These are phyloP conservation scores for Chorisops tibialis DNA, from an alignment of 2,888 invertebrate genomes.

Conservation along the genomic window DNA sequence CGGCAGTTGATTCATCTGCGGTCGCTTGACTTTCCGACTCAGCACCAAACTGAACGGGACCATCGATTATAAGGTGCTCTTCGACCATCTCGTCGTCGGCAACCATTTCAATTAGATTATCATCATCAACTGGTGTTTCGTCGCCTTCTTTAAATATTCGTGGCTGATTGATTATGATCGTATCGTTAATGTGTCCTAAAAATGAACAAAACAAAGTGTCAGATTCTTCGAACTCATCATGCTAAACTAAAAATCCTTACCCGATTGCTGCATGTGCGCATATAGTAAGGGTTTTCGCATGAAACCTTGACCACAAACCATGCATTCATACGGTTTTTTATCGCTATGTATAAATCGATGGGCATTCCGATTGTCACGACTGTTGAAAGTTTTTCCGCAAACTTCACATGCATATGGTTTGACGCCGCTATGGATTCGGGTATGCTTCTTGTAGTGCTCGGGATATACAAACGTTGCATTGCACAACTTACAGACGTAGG, in stretches of 20 bases:
- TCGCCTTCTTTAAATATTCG: conserved; percentile 61
- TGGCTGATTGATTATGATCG: conserved; percentile 80
- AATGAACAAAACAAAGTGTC: conserved; percentile 12
- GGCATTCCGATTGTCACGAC: conserved; percentile 79
- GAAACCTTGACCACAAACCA: conserved; percentile 75
- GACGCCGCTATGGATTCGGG: conserved; percentile 73
- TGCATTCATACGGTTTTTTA: conserved; percentile 82
- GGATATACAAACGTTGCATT: conserved; percentile 78
- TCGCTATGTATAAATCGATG: conserved; percentile 82
- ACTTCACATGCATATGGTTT: conserved; percentile 75
- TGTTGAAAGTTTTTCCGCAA: conserved; percentile 82
- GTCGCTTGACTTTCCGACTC: not conserved
- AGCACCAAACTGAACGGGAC: conserved; percentile 1
- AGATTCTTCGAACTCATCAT: not conserved
- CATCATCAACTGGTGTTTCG: conserved; percentile 41
- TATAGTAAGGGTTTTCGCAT: conserved; percentile 78
- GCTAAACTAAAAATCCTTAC: conserved; percentile 43
- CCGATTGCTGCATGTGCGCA: conserved; percentile 66
- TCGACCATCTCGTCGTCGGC: conserved; percentile 27
- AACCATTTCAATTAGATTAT: conserved; percentile 24
- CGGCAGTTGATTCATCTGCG: not conserved
- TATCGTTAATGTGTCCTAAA: conserved; percentile 65
- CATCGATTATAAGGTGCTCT: conserved; percentile 28
- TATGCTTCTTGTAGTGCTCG: conserved; percentile 77
- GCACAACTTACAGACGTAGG: conserved; percentile 70